Percentiles rank a stretch among this genome's conserved stretches.
Conservation (phyloP, 2,797 vertebrate genomes). For the Sylvia borin region DNA sequence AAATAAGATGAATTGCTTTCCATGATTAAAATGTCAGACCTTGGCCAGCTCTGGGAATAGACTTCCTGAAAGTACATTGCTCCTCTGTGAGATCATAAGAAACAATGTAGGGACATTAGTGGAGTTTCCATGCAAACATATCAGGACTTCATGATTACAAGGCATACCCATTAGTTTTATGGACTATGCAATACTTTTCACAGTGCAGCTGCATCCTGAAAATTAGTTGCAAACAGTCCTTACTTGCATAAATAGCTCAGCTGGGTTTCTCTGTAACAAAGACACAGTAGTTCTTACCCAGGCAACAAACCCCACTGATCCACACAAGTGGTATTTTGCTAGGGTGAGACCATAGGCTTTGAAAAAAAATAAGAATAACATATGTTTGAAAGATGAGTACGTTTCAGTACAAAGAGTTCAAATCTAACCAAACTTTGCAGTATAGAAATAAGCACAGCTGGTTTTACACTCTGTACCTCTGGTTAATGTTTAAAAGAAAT, state of each 20-base stretch:
- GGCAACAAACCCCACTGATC: not conserved
- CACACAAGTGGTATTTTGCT: not conserved
- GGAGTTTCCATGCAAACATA: constrained; percentile 69
- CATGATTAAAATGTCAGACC: constrained; percentile 46
- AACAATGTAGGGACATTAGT: constrained; percentile 24
- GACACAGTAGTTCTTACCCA: not conserved
- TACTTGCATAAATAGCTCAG: not conserved
- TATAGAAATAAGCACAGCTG: constrained; percentile 37
- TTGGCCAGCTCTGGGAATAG: constrained; percentile 47
- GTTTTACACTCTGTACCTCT: not conserved
- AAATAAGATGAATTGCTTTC: constrained; percentile 64
- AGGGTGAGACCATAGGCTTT: not conserved
- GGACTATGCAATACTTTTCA: constrained; percentile 36
- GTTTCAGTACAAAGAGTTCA: constrained; percentile 14
- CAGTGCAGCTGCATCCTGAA: not conserved
- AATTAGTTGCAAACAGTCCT: not conserved
- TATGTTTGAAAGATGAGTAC: constrained; percentile 44
- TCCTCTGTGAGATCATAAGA: constrained; percentile 40
- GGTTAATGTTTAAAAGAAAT: constrained; percentile 39
- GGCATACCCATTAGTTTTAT: constrained; percentile 53
- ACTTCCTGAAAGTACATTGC: constrained; percentile 35
- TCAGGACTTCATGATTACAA: constrained; percentile 64
- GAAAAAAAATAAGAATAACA: not conserved
- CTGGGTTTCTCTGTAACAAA: not conserved
- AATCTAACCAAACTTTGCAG: not conserved